Evolutionary conservation across 2,797 vertebrate species (phyloP), one percentile per base, ranked within the genome.

Genomic region (Alcedo quadribrachys): DNA sequence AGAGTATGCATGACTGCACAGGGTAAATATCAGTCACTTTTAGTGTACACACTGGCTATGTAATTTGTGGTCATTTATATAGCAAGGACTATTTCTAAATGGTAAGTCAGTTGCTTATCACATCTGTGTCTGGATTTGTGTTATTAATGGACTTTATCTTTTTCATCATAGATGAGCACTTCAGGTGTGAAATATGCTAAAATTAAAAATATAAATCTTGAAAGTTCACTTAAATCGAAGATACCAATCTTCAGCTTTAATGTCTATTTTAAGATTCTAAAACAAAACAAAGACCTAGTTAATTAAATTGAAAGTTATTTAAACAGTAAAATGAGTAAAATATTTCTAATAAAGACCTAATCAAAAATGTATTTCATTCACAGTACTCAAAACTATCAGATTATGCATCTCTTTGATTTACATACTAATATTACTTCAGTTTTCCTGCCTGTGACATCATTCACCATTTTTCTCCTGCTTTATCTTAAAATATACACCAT

Each of bases 131-230:
- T 55, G 43, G 19, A 35, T 82, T 80, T 93, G 27, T 61, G n/a
- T 43, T 90, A 71, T 50, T 75, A 85, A 61, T 68, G 24, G 33
- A 11, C 21, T 17, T 14, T 61, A 35, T 61, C 48, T 74, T 70
- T 92, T 90, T 89, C 45, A 45, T 88, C 57, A 54, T 9, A 58
- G 61, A 68, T 54, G 27, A 87, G 9, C 37, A 35, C 50, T 92
- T 93, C 18, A 58, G 58, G 77, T 68, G 42, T 57, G 46, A 85
- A 87, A 71, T 46, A 48, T 15, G 14, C 16, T 93, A 62, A 74
- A 82, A 95, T 85, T 81, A 85, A 92, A 87, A 77, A 66, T 54
- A 89, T 78, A 75, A 89, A 90, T 89, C 69, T 61, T 57, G 37
- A 19, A 90, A 81, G 9, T 85, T 93, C 24, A 74, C 18, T 62